Evolutionary conservation across 2,113 vertebrate species (phyloP).

Genomic region (Tenrec ecaudatus): DNA sequence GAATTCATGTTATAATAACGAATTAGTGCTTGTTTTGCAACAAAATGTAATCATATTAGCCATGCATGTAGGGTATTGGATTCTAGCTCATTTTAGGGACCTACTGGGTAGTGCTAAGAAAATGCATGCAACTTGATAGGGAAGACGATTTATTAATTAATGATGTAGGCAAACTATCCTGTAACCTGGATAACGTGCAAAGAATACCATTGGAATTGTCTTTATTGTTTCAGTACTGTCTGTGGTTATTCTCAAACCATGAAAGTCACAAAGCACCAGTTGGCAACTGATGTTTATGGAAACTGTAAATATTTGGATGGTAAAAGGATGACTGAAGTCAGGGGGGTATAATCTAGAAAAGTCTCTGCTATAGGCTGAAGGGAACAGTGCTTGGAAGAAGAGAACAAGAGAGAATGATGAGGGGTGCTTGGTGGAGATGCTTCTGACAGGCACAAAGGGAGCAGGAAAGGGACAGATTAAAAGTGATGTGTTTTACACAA

Average conservation of each 20-base stretch:
- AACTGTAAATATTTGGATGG: background rate
- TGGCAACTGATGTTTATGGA: background rate
- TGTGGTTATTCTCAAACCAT: background rate
- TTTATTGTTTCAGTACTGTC: background rate
- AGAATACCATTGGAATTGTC: background rate
- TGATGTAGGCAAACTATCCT: background rate
- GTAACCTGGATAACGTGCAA: background rate
- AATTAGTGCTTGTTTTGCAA: slow-evolving; percentile 20
- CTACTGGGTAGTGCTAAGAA: slow-evolving; percentile 31
- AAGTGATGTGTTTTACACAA: too few species aligned
- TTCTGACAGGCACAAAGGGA: slow-evolving; percentile 40
- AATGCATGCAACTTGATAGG: background rate
- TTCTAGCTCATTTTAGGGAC: slow-evolving; percentile 57
- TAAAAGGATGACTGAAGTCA: background rate
- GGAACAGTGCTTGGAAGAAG: background rate
- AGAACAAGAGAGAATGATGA: background rate
- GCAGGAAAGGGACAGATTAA: slow-evolving; percentile 52
- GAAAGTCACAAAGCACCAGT: background rate
- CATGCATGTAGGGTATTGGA: background rate
- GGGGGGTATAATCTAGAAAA: background rate
- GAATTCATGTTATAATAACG: background rate
- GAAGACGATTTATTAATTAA: slow-evolving; percentile 29
- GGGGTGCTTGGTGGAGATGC: background rate
- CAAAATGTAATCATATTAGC: slow-evolving; percentile 47
- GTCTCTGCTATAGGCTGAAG: background rate